Evolutionary conservation across 2,888 invertebrate genomes (phyloP).

Genomic region (Rhogogaster chlorosoma): DNA sequence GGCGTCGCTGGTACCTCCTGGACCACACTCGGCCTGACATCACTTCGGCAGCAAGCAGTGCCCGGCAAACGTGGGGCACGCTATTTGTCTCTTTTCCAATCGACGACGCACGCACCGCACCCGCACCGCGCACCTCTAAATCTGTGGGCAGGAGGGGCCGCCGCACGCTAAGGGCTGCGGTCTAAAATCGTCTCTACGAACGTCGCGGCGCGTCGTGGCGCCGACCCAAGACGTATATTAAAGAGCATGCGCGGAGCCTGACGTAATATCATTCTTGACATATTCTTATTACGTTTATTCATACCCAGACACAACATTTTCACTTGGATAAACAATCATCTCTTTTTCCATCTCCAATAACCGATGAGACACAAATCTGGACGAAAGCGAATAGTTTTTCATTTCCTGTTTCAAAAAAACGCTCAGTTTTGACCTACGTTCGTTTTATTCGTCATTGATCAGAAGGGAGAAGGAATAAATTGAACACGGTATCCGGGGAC

Average conservation of each 20-base stretch:
- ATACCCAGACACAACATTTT: constrained; percentile 50
- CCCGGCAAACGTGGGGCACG: constrained; percentile 47
- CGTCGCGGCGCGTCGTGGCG: constrained; percentile 55
- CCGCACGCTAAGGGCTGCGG: constrained; percentile 70
- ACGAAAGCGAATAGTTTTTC: not conserved
- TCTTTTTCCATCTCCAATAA: not conserved
- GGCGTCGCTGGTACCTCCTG: constrained; percentile 64
- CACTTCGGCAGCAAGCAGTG: constrained; percentile 60
- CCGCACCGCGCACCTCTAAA: constrained; percentile 70
- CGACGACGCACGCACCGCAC: constrained; percentile 47
- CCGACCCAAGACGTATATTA: constrained; percentile 45
- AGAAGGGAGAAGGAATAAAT: not conserved
- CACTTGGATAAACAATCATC: constrained; percentile 45
- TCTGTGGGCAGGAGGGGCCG: constrained; percentile 67
- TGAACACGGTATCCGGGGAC: not conserved
- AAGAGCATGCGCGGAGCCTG: constrained; percentile 67
- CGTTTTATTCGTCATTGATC: not conserved
- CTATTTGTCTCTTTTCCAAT: constrained; percentile 47
- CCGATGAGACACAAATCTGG: not conserved
- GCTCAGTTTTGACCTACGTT: not conserved
- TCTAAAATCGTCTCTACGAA: constrained; percentile 73
- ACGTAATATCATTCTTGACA: constrained; percentile 56
- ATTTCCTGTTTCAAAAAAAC: not conserved
- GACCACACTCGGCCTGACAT: constrained; percentile 67
- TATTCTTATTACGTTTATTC: constrained; percentile 35